Percentiles rank a stretch among this genome's conserved stretches.
phyloP scores from a whole-genome alignment of 2,888 invertebrate genomes.

The Seira sanloemensis region DNA sequence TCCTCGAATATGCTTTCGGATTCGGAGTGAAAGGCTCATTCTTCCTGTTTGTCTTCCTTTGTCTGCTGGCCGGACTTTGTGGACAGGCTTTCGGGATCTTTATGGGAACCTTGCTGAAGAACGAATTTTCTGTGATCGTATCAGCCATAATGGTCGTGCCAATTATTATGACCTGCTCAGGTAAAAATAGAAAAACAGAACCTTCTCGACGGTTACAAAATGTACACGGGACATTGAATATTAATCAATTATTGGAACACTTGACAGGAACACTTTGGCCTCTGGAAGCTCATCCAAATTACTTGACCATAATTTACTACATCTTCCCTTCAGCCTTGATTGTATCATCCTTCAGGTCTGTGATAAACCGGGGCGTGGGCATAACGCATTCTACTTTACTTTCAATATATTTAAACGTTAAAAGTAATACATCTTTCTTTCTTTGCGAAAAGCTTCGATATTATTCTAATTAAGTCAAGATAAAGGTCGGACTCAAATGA shows the following conservation, averaged over 20 bases:
- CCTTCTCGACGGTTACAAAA: no score
- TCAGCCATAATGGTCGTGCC: constrained; percentile 54
- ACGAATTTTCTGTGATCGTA: constrained; percentile 50
- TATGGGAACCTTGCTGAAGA: constrained; percentile 43
- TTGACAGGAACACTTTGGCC: constrained; percentile 51
- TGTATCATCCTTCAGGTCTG: constrained; percentile 49
- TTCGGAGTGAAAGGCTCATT: constrained; percentile 48
- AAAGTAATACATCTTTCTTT: no score
- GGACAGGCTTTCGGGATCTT: constrained; percentile 50
- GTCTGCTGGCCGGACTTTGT: constrained; percentile 50
- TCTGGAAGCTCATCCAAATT: constrained; percentile 44
- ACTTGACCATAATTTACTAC: constrained; percentile 40
- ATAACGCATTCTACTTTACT: constrained; percentile 25
- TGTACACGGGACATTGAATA: no score
- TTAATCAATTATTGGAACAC: no score
- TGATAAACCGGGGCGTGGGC: constrained; percentile 51
- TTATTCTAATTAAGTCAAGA: no score
- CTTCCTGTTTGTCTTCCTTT: constrained; percentile 27
- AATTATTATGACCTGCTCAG: constrained; percentile 50
- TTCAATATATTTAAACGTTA: not conserved
- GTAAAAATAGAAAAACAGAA: no score
- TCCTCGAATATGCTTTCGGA: constrained; percentile 23
- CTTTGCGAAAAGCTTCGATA: no score
- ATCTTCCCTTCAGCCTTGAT: constrained; percentile 50
- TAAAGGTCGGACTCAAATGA: no score